phyloP scores from a whole-genome alignment of 2,113 vertebrate genomes.

The Eulemur macaco region DNA sequence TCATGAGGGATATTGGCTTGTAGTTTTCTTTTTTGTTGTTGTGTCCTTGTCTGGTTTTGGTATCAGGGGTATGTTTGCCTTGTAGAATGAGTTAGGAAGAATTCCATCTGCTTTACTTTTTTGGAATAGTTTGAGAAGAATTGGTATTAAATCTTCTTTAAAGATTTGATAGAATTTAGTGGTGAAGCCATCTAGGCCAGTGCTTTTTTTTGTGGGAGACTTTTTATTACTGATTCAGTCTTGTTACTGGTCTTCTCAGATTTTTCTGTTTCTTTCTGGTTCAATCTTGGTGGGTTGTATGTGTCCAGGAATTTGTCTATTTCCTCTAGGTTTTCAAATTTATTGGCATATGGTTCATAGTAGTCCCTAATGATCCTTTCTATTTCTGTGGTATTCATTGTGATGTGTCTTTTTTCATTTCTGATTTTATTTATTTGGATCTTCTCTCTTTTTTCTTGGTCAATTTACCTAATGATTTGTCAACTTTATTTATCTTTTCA shows the following conservation, averaged over 20 bases:
- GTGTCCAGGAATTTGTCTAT: neutral
- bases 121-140: neutral
- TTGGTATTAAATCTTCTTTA: neutral
- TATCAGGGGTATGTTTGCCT: neutral
- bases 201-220: neutral
- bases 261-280: neutral
- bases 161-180: neutral
- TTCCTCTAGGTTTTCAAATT: neutral
- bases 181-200: neutral
- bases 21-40: neutral
- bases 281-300: neutral
- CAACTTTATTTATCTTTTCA: no score
- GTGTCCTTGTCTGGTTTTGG: neutral
- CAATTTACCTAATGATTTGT: no score
- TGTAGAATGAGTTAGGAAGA: neutral
- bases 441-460: no score
- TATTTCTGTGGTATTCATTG: neutral
- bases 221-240: neutral
- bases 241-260: neutral
- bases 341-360: neutral
- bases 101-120: neutral
- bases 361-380: neutral
- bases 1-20: neutral
- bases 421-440: no score
- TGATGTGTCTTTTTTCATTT: neutral